Evolutionary conservation across 2,797 vertebrate genomes (phyloP).

Genomic region (Yasuhikotakia modesta): DNA sequence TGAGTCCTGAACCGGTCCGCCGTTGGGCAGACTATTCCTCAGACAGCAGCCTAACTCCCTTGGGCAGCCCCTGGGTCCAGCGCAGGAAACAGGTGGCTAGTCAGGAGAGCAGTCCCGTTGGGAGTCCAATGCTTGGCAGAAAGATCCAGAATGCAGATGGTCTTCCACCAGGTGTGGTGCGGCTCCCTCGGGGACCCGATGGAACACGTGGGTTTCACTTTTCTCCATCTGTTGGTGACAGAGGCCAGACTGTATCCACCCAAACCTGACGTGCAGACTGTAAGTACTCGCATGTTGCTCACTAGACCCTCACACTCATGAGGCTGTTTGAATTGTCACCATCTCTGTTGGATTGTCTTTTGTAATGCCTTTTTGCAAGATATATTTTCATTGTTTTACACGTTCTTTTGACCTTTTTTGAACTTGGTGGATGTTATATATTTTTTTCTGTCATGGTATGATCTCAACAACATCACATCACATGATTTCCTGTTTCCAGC

Average conservation of each 20-base stretch:
- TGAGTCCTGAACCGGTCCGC: slow-evolving; percentile 79
- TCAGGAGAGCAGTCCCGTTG: slow-evolving; percentile 87
- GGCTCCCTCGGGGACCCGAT: slow-evolving; percentile 91
- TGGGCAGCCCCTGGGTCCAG: slow-evolving; percentile 94
- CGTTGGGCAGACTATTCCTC: slow-evolving; percentile 93
- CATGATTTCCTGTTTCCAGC: slow-evolving; percentile 67
- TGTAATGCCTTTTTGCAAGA: slow-evolving; percentile 48
- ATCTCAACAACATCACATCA: slow-evolving; percentile 63
- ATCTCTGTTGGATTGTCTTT: slow-evolving; percentile 33
- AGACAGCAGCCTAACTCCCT: slow-evolving; percentile 92
- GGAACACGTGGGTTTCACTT: slow-evolving; percentile 91
- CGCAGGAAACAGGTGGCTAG: slow-evolving; percentile 87
- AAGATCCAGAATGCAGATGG: slow-evolving; percentile 90
- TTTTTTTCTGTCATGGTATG: slow-evolving; percentile 57
- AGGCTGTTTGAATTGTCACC: slow-evolving; percentile 23
- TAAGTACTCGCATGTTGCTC: slow-evolving; percentile 46
- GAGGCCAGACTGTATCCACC: slow-evolving; percentile 74
- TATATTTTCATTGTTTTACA: slow-evolving; percentile 33
- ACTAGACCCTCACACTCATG: slow-evolving; percentile 37
- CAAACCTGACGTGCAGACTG: slow-evolving; percentile 71
- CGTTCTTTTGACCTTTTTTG: slow-evolving; percentile 32
- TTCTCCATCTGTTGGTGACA: slow-evolving; percentile 66
- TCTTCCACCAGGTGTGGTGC: slow-evolving; percentile 86
- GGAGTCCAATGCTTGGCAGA: slow-evolving; percentile 85
- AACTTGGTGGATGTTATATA: slow-evolving; percentile 65